Conservation (phyloP, 2,888 invertebrate genomes). For the Cosmopolites sordidus region DNA sequence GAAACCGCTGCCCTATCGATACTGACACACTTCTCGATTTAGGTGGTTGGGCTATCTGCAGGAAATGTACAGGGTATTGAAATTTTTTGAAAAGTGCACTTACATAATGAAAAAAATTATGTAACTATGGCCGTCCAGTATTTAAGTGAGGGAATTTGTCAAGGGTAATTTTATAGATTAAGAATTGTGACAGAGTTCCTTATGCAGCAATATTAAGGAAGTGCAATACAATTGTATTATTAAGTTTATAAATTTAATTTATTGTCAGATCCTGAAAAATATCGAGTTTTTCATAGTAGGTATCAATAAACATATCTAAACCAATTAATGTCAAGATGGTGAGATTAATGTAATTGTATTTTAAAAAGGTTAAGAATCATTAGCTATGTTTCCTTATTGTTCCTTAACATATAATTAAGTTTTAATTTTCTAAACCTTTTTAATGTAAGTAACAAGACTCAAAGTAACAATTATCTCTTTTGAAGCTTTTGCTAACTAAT, state of each 20-base stretch:
- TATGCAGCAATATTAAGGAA: constrained; percentile 7
- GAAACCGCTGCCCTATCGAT: not conserved
- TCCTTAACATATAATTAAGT: constrained; percentile 1
- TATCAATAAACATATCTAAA: too few species aligned
- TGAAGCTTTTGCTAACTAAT: not conserved
- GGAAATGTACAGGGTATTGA: not conserved
- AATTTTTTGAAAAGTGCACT: constrained; percentile 11
- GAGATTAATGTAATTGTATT: too few species aligned
- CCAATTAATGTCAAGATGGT: too few species aligned
- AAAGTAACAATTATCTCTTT: constrained; percentile 1
- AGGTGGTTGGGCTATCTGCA: too few species aligned
- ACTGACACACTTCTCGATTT: not conserved
- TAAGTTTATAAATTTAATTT: not conserved
- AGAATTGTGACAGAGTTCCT: constrained; percentile 8
- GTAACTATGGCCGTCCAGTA: constrained; percentile 7
- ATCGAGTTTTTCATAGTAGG: too few species aligned
- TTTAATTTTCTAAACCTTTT: not conserved
- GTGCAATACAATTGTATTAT: constrained; percentile 3
- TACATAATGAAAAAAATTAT: constrained; percentile 4
- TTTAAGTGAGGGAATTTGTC: not conserved
- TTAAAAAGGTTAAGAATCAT: too few species aligned
- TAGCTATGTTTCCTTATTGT: not conserved
- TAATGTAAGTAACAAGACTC: constrained; percentile 20
- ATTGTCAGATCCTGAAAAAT: too few species aligned
- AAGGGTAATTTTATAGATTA: too few species aligned